These are phyloP conservation scores for Pseudolaguvia tuberculata DNA, from an alignment of 2,113 vertebrate genomes.

Conservation along the genomic window DNA sequence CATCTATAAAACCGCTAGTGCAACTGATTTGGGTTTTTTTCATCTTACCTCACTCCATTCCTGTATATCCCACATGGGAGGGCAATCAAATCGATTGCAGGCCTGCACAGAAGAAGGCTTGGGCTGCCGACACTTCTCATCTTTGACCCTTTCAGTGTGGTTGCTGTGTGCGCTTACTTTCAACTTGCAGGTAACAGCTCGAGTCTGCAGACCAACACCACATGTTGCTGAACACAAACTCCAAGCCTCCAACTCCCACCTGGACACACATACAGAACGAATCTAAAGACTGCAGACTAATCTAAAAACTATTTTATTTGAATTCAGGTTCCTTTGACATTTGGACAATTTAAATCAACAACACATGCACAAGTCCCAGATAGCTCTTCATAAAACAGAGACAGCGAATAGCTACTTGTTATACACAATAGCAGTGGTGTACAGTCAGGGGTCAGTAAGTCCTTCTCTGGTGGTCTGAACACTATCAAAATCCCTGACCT, in stretches of 20 bases:
- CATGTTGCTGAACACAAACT: conserved; percentile 87
- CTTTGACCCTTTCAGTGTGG: conserved; percentile 69
- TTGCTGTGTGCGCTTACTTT: conserved; percentile 75
- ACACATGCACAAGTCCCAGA: background rate
- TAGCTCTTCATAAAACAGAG: background rate
- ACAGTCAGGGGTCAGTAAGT: too few species aligned
- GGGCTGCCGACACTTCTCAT: conserved; percentile 75
- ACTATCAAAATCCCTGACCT: too few species aligned
- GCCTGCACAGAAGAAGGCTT: conserved; percentile 82
- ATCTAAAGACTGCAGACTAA: background rate
- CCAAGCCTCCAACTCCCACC: conserved; percentile 89
- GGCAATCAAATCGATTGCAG: conserved; percentile 92
- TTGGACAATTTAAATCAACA: too few species aligned
- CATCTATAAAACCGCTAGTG: too few species aligned
- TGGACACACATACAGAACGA: conserved; percentile 52
- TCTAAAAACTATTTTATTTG: too few species aligned
- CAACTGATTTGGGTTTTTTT: too few species aligned
- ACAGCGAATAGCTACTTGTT: background rate
- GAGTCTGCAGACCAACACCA: conserved; percentile 86
- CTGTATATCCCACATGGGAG: conserved; percentile 81
- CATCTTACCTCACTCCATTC: conserved; percentile 81
- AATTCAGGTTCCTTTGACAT: too few species aligned
- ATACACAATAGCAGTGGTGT: too few species aligned
- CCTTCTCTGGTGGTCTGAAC: too few species aligned
- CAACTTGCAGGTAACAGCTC: conserved; percentile 79